Conservation (phyloP, 2,797 vertebrate species). For the Gymnoscopelus braueri region DNA sequence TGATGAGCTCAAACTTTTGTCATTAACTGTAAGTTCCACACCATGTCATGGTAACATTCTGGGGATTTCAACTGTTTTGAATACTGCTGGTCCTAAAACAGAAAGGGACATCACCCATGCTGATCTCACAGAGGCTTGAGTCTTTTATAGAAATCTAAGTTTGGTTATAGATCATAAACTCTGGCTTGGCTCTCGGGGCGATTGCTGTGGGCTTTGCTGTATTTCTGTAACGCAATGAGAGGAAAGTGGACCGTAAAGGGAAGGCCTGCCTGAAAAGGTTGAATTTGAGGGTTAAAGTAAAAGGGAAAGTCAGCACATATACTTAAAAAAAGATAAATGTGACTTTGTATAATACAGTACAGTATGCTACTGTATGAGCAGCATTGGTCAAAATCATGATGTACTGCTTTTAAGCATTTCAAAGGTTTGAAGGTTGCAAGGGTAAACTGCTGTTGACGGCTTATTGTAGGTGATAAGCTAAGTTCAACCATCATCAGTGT, state of each 20-base stretch:
- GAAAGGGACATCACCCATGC: constrained; percentile 17
- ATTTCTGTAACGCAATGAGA: constrained; percentile 44
- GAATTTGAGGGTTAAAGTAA: constrained; percentile 20
- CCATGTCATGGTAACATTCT: no score
- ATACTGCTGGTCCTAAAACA: constrained; percentile 16
- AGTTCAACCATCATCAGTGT: not conserved
- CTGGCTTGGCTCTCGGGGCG: constrained; percentile 30
- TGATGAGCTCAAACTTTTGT: no score
- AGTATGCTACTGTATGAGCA: constrained; percentile 11
- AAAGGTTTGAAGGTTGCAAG: not conserved
- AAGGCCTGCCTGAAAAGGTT: constrained; percentile 23
- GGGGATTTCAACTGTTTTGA: not conserved
- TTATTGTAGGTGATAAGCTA: not conserved
- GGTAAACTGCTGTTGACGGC: not conserved
- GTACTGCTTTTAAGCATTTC: not conserved
- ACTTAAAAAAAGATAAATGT: constrained; percentile 19
- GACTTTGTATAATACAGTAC: not conserved
- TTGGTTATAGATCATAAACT: constrained; percentile 54
- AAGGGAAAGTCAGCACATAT: constrained; percentile 14
- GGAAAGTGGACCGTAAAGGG: constrained; percentile 32
- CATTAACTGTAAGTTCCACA: no score
- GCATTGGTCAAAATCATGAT: not conserved
- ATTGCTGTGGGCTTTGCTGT: constrained; percentile 22
- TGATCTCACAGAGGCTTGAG: constrained; percentile 45
- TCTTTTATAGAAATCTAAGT: constrained; percentile 44